phyloP scores from a whole-genome alignment of 2,888 invertebrate species.

The Drosophila peninsularis region DNA sequence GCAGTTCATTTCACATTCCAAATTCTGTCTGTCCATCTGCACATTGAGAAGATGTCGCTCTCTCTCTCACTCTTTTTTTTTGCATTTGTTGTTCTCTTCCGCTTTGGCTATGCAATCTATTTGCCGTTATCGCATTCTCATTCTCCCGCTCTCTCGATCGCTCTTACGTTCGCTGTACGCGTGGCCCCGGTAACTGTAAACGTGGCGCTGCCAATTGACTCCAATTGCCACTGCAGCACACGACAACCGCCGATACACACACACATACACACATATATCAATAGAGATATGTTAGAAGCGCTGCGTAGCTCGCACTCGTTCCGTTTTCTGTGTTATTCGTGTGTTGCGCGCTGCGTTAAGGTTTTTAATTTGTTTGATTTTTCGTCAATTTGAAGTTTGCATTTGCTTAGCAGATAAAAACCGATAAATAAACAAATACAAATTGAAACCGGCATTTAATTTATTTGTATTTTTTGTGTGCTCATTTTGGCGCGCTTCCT shows the following conservation, averaged over 20 bases:
- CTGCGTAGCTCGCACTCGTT: constrained; percentile 15
- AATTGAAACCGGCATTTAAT: neutral
- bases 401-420: constrained; percentile 16
- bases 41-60: neutral
- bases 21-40: neutral
- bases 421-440: constrained; percentile 7
- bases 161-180: constrained; percentile 4
- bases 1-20: constrained; percentile 11
- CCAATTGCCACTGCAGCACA: constrained; percentile 38
- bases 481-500: constrained; percentile 12
- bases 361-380: constrained; percentile 30
- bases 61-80: constrained; percentile 8
- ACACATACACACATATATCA: neutral
- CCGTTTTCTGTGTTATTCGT: constrained; percentile 31
- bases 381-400: constrained; percentile 43
- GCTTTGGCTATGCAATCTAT: constrained; percentile 47
- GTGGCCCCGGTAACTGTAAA: constrained; percentile 43
- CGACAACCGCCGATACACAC: constrained; percentile 13
- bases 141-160: constrained; percentile 21
- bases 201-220: constrained; percentile 55
- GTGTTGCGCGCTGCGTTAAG: constrained; percentile 16
- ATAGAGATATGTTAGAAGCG: neutral
- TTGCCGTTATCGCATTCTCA: constrained; percentile 25
- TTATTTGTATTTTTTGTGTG: neutral
- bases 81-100: constrained; percentile 3